These are phyloP conservation scores for Tetanocera ferruginea DNA, from an alignment of 2,888 invertebrate species.

Conservation along the genomic window DNA sequence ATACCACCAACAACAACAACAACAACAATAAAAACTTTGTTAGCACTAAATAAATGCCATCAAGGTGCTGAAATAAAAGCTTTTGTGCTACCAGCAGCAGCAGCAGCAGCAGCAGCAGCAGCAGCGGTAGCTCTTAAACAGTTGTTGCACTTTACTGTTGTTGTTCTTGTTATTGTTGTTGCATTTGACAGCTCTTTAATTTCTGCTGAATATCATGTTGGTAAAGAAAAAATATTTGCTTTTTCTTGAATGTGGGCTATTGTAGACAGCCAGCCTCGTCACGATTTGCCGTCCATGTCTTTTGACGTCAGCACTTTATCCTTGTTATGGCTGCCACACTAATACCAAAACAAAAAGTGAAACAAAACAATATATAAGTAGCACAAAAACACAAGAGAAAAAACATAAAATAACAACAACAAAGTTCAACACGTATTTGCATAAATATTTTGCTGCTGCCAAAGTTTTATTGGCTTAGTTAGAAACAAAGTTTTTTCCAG, in stretches of 20 bases:
- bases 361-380: background rate
- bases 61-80: background rate
- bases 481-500: background rate
- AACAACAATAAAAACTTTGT: background rate
- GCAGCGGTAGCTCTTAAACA: background rate
- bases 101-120: too few relatives aligned
- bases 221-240: too few relatives aligned
- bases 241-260: too few relatives aligned
- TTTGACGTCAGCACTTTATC: background rate
- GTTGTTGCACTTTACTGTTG: background rate
- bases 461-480: background rate
- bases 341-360: background rate
- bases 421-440: background rate
- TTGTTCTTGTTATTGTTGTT: slow-evolving; percentile 1
- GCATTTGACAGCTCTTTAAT: background rate
- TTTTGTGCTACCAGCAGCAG: too few relatives aligned
- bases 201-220: too few relatives aligned
- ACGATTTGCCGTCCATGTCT: too few relatives aligned
- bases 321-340: background rate
- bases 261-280: too few relatives aligned
- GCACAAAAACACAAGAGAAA: background rate
- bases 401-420: background rate
- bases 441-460: slow-evolving; percentile 6
- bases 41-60: background rate
- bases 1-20: background rate